These are phyloP conservation scores for Xiphophorus maculatus DNA, from an alignment of 2,113 vertebrate species.

Conservation along the genomic window DNA sequence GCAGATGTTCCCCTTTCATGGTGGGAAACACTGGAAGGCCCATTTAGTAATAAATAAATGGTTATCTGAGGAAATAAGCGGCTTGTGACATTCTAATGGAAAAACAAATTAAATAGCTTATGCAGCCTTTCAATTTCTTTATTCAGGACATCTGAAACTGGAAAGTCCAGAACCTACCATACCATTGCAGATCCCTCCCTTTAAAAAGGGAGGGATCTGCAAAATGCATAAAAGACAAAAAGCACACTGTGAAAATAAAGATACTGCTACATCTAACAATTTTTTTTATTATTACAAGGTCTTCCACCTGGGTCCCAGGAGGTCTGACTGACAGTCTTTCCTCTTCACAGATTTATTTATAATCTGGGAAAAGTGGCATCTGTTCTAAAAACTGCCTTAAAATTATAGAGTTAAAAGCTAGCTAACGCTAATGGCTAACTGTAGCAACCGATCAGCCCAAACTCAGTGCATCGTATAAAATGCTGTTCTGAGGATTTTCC, in stretches of 20 bases:
- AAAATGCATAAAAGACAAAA: no score
- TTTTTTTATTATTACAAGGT: not conserved
- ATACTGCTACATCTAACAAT: not conserved
- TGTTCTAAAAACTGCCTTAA: no score
- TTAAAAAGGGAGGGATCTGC: no score
- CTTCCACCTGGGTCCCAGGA: slow-evolving; percentile 91
- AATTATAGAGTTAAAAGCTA: no score
- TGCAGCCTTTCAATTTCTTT: not conserved
- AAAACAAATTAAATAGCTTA: not conserved
- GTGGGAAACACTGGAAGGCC: not conserved
- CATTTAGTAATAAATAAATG: not conserved
- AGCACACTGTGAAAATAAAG: not conserved
- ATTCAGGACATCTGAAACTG: not conserved
- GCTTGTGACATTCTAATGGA: not conserved
- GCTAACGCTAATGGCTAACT: no score
- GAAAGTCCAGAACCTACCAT: not conserved
- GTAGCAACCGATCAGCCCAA: no score
- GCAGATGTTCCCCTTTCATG: not conserved
- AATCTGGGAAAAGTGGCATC: not conserved
- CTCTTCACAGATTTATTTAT: slow-evolving; percentile 87
- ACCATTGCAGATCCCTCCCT: no score
- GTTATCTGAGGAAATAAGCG: not conserved
- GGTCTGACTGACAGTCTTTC: slow-evolving; percentile 90
- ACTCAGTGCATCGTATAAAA: no score
- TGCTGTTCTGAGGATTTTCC: no score